phyloP scores from a whole-genome alignment of 1,140 invertebrate genomes.

The Cyclargus thomasi region DNA sequence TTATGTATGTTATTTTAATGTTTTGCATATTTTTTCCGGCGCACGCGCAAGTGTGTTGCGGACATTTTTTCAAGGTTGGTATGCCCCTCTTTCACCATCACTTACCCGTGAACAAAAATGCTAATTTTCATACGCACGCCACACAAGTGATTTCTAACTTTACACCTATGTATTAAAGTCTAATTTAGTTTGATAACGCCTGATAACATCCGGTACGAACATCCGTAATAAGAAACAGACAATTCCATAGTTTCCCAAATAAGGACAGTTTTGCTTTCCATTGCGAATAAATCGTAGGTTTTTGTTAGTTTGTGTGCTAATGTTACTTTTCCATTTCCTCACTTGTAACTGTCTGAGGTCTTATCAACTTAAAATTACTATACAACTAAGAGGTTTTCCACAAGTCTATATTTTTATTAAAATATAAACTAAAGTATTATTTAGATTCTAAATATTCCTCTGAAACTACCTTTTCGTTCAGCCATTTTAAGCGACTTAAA shows the following conservation, averaged over 20 bases:
- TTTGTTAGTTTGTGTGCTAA: background rate
- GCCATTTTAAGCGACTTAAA: no score
- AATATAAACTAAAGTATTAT: no score
- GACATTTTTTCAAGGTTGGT: conserved; percentile 14
- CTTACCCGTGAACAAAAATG: conserved; percentile 11
- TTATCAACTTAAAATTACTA: no score
- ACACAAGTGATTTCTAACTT: background rate
- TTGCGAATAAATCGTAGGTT: background rate
- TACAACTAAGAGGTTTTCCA: no score
- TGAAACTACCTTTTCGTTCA: no score
- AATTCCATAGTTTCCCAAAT: background rate
- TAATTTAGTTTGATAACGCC: background rate
- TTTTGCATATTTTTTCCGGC: conserved; percentile 8
- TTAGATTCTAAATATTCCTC: no score
- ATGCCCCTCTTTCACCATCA: conserved; percentile 14
- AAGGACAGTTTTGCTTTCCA: background rate
- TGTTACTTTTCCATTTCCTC: background rate
- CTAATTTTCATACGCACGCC: conserved; percentile 2
- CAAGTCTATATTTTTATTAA: no score
- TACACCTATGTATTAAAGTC: background rate
- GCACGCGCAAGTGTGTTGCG: background rate
- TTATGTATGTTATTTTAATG: conserved; percentile 10
- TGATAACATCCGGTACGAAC: background rate
- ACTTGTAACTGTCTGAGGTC: background rate
- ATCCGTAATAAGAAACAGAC: background rate